phyloP scores from a whole-genome alignment of 2,113 vertebrate species.

The Camelus dromedarius region DNA sequence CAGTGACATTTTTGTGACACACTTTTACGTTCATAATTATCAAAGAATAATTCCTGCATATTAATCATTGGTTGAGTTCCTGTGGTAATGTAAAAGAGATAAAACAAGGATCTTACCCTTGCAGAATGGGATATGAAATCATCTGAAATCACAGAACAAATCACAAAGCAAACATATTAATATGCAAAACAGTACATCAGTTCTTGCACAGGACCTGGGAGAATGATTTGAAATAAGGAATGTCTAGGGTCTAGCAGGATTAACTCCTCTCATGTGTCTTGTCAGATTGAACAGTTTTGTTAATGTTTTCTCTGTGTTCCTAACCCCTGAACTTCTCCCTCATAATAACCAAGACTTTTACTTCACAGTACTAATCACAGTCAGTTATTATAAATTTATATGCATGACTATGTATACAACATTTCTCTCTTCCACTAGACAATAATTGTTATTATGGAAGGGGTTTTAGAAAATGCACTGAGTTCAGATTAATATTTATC shows the following conservation, averaged over 20 bases:
- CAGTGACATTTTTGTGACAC: background rate
- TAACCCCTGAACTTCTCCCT: background rate
- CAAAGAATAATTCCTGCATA: background rate
- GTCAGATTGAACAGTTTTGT: background rate
- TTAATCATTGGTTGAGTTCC: background rate
- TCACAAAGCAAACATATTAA: background rate
- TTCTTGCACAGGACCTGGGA: background rate
- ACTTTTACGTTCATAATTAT: background rate
- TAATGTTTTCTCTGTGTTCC: background rate
- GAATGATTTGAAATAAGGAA: conserved; percentile 34
- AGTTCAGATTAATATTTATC: conserved; percentile 41
- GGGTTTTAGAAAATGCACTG: background rate
- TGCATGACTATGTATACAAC: background rate
- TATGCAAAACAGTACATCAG: background rate
- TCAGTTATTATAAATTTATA: background rate
- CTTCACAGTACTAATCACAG: background rate
- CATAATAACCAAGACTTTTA: background rate
- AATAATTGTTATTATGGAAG: conserved; percentile 10
- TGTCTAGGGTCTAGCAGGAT: background rate
- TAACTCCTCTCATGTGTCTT: background rate
- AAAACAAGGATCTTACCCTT: background rate
- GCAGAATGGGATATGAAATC: background rate
- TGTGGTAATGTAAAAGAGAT: background rate
- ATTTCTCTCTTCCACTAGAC: background rate
- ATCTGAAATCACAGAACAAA: background rate